Base-by-base conservation (phyloP, 2,797 vertebrate species). In the Cheracebus regulus region DNA sequence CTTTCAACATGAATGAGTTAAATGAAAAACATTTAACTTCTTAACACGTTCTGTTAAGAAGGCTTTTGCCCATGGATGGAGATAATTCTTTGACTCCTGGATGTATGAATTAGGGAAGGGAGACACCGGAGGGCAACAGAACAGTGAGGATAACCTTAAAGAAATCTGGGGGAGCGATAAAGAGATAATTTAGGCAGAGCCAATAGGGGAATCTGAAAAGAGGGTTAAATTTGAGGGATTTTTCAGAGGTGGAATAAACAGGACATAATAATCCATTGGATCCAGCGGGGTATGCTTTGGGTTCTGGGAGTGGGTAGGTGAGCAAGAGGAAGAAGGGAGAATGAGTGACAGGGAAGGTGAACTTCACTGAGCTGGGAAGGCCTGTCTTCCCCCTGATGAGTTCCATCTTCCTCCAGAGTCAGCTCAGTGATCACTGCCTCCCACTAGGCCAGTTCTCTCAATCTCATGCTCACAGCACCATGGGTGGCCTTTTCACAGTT, bases 211-310 rank as follows among this genome's bases (percentile, higher is more conserved):
- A 24, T 7, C n/a, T 44, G 33, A n/a, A 78, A 85, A 36, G 3
- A 15, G 4, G 58, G 22, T 39, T 61, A 72, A 33, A 33, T 4
- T 64, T 9, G 11, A 79, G 46, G 57, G 30, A 19, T 26, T 33
- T 44, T 36, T 2, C 0, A 57, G n/a, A 36, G 22, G 39, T 24
- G n/a, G 64, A 57, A 44, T 80, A 85, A 76, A 41, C 0, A 79
- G n/a, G 22, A 20, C 24, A 14, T 14, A 19, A 12, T 20, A 64
- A 39, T 26, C 5, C 55, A n/a, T 19, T 46, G 52, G 30, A 39
- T 6, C 11, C 8, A 26, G 20, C 1, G 4, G n/a, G 52, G 3
- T 61, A 4, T 12, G 12, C 19, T 85, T 5, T 4, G 2, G 4
- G 17, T n/a, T 78, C 64, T 46, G 76, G 12, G 15, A 39, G n/a